Evolutionary conservation across 2,113 vertebrate species (phyloP).

Genomic region (Ailuropoda melanoleuca): DNA sequence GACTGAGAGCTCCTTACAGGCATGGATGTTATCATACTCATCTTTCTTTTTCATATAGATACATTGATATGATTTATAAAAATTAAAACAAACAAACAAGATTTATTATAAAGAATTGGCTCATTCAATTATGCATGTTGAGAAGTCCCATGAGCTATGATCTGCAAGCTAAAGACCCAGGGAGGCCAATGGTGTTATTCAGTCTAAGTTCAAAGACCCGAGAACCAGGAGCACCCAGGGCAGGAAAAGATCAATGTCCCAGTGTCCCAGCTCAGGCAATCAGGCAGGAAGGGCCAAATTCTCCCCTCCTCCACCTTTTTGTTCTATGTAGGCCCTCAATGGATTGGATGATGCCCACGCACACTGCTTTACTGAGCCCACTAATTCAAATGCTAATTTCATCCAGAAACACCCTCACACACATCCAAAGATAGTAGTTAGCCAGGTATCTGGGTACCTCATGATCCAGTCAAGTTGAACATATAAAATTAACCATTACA

Average conservation of each 20-base stretch:
- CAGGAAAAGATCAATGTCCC: background rate
- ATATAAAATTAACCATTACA: background rate
- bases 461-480: background rate
- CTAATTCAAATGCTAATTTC: background rate
- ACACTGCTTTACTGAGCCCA: background rate
- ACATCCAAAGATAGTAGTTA: background rate
- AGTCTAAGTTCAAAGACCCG: background rate
- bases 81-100: background rate
- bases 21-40: background rate
- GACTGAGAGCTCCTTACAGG: background rate
- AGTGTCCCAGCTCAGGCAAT: background rate
- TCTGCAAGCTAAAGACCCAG: background rate
- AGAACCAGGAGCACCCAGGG: background rate
- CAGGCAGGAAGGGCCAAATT: background rate
- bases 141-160: background rate
- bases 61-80: background rate
- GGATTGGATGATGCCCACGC: background rate
- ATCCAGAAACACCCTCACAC: background rate
- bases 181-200: background rate
- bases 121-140: background rate
- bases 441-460: background rate
- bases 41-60: background rate
- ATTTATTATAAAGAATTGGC: background rate
- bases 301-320: background rate
- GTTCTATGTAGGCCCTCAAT: background rate